These are phyloP conservation scores for Prolemur simus DNA, from an alignment of 2,113 vertebrate species.

Conservation along the genomic window DNA sequence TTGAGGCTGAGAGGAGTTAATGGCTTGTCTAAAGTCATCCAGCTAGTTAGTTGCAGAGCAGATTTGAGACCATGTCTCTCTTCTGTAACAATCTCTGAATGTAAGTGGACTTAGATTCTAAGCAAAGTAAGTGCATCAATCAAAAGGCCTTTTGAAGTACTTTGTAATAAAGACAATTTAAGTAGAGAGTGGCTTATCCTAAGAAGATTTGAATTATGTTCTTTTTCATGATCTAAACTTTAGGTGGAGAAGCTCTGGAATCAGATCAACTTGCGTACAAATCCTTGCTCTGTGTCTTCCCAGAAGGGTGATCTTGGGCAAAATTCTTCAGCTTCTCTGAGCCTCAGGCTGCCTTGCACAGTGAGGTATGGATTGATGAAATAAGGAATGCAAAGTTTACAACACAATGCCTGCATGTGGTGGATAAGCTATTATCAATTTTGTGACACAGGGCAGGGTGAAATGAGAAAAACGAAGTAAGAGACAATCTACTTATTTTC, in stretches of 20 bases:
- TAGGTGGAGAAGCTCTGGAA: not conserved
- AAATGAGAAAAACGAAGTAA: not conserved
- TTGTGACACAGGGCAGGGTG: not conserved
- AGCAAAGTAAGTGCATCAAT: not conserved
- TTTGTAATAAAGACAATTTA: not conserved
- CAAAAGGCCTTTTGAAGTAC: not conserved
- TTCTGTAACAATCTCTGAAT: not conserved
- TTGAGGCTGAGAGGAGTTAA: not conserved
- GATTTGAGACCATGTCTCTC: not conserved
- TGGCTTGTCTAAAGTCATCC: not conserved
- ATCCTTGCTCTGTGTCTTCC: not conserved
- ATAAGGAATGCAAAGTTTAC: not conserved
- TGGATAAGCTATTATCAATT: not conserved
- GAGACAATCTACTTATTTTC: not conserved
- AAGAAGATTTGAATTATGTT: not conserved
- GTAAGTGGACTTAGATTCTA: not conserved
- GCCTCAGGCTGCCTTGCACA: not conserved
- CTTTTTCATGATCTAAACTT: not conserved
- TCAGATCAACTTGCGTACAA: not conserved
- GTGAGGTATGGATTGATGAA: not conserved
- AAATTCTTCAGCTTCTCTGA: not conserved
- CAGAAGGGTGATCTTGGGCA: not conserved
- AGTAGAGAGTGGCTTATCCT: not conserved
- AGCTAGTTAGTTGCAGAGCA: not conserved
- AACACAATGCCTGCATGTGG: too few relatives aligned